These are phyloP conservation scores for Lycophotia porphyrea DNA, from an alignment of 2,888 invertebrate species.

Conservation along the genomic window DNA sequence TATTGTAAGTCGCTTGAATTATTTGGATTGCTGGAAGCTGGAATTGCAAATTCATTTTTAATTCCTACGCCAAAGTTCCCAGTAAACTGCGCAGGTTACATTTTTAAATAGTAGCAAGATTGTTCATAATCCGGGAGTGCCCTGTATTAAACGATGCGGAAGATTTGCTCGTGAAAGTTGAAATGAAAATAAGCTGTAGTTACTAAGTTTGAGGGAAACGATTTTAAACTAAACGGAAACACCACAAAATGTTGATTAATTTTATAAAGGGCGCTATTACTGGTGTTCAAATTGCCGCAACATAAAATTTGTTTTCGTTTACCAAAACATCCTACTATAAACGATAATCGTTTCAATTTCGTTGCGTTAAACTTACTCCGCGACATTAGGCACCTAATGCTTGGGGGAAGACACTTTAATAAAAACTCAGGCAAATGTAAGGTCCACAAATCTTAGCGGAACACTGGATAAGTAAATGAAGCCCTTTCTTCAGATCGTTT, in stretches of 20 bases:
- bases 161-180: conserved; percentile 42
- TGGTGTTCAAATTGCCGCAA: background rate
- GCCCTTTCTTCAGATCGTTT: conserved; percentile 72
- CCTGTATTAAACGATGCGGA: conserved; percentile 43
- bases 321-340: background rate
- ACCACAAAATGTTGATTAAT: conserved; percentile 2
- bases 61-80: conserved; percentile 45
- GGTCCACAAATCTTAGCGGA: conserved; percentile 47
- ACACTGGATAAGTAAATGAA: conserved; percentile 73
- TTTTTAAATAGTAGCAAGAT: conserved; percentile 61
- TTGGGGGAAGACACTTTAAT: conserved; percentile 20
- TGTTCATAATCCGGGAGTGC: conserved; percentile 46
- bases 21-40: conserved; percentile 46
- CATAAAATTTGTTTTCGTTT: background rate
- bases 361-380: background rate
- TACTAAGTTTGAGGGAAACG: conserved; percentile 19
- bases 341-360: background rate
- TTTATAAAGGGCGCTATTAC: background rate
- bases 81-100: conserved; percentile 53
- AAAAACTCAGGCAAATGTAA: conserved; percentile 26
- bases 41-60: conserved; percentile 59
- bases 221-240: conserved; percentile 11
- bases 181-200: conserved; percentile 31
- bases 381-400: background rate
- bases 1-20: conserved; percentile 54